Base-by-base conservation (phyloP, 1,140 invertebrate species). In the Kradibia gibbosae region DNA sequence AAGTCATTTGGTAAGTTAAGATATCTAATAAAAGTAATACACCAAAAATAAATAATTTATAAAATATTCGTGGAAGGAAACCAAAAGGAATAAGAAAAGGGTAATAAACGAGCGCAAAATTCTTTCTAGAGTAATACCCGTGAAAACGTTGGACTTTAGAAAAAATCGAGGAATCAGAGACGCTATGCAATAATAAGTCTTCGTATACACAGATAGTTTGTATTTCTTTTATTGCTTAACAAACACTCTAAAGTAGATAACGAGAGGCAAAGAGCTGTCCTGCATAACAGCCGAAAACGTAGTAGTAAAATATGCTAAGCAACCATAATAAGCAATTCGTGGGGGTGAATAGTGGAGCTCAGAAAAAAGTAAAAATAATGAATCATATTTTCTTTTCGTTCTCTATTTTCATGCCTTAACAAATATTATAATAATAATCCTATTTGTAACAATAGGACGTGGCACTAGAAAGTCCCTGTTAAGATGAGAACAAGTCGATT, bases 381-480 rank as follows among this genome's bases (percentile, higher is more conserved):
- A 67, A 39, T 39, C 34, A 60, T 25, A 39, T 50, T 70, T 39
- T 71, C 48, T 42, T 55, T 31, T 55, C 22, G 62, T 10, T 39
- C 65, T 55, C 50, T 10, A 13, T 42, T 55, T 57, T 42, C 50
- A 3, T 36, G 36, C 75, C 3, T 25, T 5, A 31, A 22, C 39
- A 25, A 82, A 65, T 31, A 62, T 84, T 83, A 83, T 82, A 80
- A 80, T 78, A 81, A 80, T 83, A 85, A 85, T 85, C 81, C 79
- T 83, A 81, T 85, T 85, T 83, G 84, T 75, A 83, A 84, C 62
- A 84, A 82, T 79, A 75, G 71, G 3, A 0, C 22, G 13, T 15
- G 74, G 55, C 20, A 39, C 34, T 67, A 39, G 34, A 39, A 39
- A n/a, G 3, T 8, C 13, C 0, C 11, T 13, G 17, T 15, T 39